These are phyloP conservation scores for Deroptyus accipitrinus DNA, from an alignment of 2,113 vertebrate genomes.

Conservation along the genomic window DNA sequence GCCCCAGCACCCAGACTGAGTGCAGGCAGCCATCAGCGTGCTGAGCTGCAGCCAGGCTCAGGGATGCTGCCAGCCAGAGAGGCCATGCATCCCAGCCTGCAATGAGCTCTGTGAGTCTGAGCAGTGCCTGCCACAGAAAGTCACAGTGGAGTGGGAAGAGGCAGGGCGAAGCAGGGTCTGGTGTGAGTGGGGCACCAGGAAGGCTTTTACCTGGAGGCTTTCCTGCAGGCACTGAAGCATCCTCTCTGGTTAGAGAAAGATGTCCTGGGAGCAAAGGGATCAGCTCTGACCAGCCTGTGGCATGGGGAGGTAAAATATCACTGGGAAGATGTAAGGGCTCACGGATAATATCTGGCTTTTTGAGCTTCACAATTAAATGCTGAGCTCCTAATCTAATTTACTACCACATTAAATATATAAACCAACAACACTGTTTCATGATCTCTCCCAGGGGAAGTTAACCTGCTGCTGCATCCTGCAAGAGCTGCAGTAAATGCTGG, in stretches of 20 bases:
- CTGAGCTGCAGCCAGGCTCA: neutral
- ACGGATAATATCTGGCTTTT: neutral
- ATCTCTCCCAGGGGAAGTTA: neutral
- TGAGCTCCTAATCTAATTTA: conserved; percentile 24
- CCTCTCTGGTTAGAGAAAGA: neutral
- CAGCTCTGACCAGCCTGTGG: neutral
- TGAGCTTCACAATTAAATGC: neutral
- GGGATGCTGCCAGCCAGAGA: neutral
- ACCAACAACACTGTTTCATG: neutral
- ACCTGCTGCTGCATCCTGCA: neutral
- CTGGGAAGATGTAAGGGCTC: neutral
- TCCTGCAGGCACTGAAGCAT: neutral
- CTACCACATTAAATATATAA: conserved; percentile 4
- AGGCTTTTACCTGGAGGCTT: neutral
- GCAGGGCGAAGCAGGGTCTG: neutral
- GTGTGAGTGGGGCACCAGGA: rapidly evolving
- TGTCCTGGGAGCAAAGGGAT: neutral
- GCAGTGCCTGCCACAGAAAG: neutral
- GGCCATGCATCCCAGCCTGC: rapidly evolving
- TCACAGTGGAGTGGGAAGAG: neutral
- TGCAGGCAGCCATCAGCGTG: rapidly evolving
- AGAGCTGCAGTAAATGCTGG: neutral
- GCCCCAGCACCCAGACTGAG: rapidly evolving
- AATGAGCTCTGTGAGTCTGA: neutral
- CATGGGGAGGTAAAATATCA: neutral